Conservation (phyloP, 2,888 invertebrate species). For the Alitta virens region DNA sequence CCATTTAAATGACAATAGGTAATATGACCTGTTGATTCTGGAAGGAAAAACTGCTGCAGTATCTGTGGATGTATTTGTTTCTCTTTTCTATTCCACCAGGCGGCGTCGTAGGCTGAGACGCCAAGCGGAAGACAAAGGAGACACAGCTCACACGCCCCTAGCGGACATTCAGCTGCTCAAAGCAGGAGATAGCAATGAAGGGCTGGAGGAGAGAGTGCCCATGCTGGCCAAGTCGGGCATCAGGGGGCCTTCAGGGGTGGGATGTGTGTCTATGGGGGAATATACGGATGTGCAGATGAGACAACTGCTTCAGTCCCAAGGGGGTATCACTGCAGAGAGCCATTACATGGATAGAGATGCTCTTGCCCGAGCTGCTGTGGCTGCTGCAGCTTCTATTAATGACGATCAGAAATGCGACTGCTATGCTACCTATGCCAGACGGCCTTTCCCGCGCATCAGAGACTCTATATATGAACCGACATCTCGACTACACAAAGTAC, state of each 20-base stretch:
- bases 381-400: constrained; percentile 1
- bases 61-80: too few species aligned
- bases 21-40: too few species aligned
- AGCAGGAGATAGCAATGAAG: constrained; percentile 10
- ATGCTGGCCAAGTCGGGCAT: constrained; percentile 14
- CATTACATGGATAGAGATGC: too few species aligned
- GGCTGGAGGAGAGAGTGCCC: constrained; percentile 14
- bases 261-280: constrained; percentile 9
- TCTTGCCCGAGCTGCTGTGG: background rate
- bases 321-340: constrained; percentile 3
- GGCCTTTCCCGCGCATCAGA: constrained; percentile 5
- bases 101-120: constrained; percentile 9
- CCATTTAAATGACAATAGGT: too few species aligned
- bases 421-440: constrained; percentile 8
- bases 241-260: background rate
- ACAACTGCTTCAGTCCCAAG: background rate
- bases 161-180: constrained; percentile 14
- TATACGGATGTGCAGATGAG: constrained; percentile 11
- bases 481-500: background rate
- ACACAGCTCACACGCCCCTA: constrained; percentile 1
- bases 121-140: constrained; percentile 10
- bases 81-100: constrained; percentile 3
- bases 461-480: constrained; percentile 14
- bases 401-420: constrained; percentile 8
- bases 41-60: too few species aligned